A percentile compares a stretch with the other conserved stretches of the same genome.
phyloP scores from a whole-genome alignment of 2,797 vertebrate species.

The Chaenodraco wilsoni region DNA sequence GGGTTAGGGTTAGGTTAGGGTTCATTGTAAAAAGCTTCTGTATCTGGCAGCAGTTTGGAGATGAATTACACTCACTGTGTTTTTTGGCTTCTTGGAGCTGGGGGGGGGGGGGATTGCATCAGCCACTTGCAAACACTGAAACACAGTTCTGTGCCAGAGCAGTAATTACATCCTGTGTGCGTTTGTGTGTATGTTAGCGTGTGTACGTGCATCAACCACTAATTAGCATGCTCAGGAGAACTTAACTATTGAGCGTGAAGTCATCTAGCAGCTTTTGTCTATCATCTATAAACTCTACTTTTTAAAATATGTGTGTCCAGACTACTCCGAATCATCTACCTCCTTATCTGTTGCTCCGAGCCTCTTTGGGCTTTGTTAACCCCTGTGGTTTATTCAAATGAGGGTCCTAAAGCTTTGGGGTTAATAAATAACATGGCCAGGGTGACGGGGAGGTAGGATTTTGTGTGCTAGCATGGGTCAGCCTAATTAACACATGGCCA shows the following conservation, averaged over 20 bases:
- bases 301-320: conserved; percentile 33
- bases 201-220: conserved; percentile 50
- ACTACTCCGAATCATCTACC: conserved; percentile 30
- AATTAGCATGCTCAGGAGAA: conserved; percentile 67
- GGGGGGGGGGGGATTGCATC: conserved; percentile 47
- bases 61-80: conserved; percentile 48
- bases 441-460: conserved; percentile 56
- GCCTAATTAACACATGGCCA: conserved; percentile 72
- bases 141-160: conserved; percentile 39
- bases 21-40: conserved; percentile 52
- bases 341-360: conserved; percentile 43
- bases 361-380: conserved; percentile 32
- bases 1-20: neutral
- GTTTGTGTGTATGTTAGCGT: conserved; percentile 31
- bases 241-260: conserved; percentile 59
- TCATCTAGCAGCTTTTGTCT: conserved; percentile 41
- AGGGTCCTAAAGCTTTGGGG: conserved; percentile 43
- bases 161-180: conserved; percentile 68
- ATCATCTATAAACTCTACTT: conserved; percentile 19
- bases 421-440: conserved; percentile 75
- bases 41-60: conserved; percentile 45
- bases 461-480: conserved; percentile 65
- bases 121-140: conserved; percentile 40
- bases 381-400: conserved; percentile 61
- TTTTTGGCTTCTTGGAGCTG: conserved; percentile 37